Evolutionary conservation across 2,888 invertebrate species (phyloP).

Genomic region (Hyalella azteca): DNA sequence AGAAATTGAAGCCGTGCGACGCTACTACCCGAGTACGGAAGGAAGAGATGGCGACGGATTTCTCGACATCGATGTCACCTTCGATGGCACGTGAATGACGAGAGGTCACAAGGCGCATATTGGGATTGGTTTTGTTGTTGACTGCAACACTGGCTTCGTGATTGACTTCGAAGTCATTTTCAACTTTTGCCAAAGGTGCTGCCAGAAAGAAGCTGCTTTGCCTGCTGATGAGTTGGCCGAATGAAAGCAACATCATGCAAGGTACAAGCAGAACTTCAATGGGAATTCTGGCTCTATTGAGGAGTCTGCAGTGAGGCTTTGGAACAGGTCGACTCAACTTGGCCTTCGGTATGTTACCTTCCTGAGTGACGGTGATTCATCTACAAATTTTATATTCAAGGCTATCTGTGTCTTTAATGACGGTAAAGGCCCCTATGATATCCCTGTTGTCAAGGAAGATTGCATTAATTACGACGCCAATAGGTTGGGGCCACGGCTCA

Average conservation of each 20-base stretch:
- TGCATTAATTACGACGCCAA: no score
- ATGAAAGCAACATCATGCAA: no score
- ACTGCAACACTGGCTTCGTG: no score
- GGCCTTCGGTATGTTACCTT: conserved; percentile 2
- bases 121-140: neutral
- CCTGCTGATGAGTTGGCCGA: no score
- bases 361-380: conserved; percentile 29
- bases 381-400: neutral
- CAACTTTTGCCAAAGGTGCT: no score
- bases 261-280: no score
- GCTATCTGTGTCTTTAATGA: neutral
- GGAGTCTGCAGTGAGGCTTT: conserved; percentile 5
- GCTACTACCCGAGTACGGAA: no score
- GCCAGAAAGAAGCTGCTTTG: no score
- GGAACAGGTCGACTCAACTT: neutral
- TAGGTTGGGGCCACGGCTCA: conserved; percentile 46
- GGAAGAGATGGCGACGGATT: no score
- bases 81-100: neutral
- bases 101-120: neutral
- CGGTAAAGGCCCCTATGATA: conserved; percentile 39
- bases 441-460: conserved; percentile 40
- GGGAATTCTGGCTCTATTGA: conserved; percentile 13
- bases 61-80: neutral
- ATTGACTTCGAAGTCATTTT: no score
- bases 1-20: no score